Evolutionary conservation across 2,888 invertebrate species (phyloP), one percentile per base, ranked within the genome.

Genomic region (Trichacis sp.): DNA sequence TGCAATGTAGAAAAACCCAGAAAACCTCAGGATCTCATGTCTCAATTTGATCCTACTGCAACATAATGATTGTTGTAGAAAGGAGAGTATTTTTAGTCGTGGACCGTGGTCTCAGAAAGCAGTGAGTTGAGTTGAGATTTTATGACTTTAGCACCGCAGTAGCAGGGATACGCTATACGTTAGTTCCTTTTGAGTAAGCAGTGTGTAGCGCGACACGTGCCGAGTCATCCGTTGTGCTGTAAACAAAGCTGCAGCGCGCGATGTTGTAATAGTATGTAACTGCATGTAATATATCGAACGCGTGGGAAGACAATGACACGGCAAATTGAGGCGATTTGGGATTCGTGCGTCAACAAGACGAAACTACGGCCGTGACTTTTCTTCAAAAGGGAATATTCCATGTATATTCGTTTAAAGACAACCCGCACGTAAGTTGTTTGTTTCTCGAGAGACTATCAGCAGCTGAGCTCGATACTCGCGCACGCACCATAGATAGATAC

Each of bases 291-390:
- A n/a, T 56, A 64, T 64, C 64, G 52, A 30, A 42, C 40, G 69
- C 60, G 66, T 69, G 64, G 69, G 64, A 69, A 61, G 52, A 64
- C 66, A 62, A 68, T 57, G 64, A 63, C 49, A 57, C 20, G 65
- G 63, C 69, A 63, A 63, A 68, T 61, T 57, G 57, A 48, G 42
- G 48, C 54, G 20, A 51, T 55, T 38, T 40, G 42, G 33, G 24
- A 36, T 42, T 15, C 51, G 50, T 24, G 38, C 51, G 12, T 38
- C 12, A 50, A 50, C 30, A 46, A 6, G n/a, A n/a, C n/a, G n/a
- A n/a, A n/a, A n/a, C n/a, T n/a, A n/a, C n/a, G n/a, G n/a, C n/a
- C n/a, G n/a, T n/a, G n/a, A n/a, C n/a, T n/a, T n/a, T n/a, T n/a
- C n/a, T n/a, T n/a, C n/a, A n/a, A n/a, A n/a, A n/a, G n/a, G n/a